Percentiles rank a stretch among this genome's conserved stretches.
phyloP scores from a whole-genome alignment of 2,888 invertebrate species.

The Dermolepida albohirtum region DNA sequence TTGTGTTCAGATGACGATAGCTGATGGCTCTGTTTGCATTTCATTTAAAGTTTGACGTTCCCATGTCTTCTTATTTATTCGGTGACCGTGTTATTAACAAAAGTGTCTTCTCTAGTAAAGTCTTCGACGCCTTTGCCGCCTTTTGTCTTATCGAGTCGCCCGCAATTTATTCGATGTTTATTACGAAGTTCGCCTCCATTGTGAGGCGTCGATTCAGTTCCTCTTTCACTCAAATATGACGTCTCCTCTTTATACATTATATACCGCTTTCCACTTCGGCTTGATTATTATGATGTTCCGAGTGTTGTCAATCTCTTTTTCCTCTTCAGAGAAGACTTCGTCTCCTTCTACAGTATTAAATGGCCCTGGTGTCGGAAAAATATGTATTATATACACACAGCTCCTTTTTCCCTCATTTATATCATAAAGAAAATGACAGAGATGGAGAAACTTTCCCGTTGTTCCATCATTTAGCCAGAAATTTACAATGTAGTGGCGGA shows the following conservation, averaged over 20 bases:
- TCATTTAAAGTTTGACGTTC: constrained; percentile 45
- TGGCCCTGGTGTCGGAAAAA: constrained; percentile 12
- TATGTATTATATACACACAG: too few species aligned
- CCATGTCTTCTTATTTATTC: constrained; percentile 48
- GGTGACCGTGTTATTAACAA: constrained; percentile 49
- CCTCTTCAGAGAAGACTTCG: constrained; percentile 2
- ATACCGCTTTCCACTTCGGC: constrained; percentile 19
- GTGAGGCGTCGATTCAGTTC: constrained; percentile 49
- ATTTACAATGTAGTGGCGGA: not conserved
- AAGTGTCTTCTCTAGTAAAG: constrained; percentile 47
- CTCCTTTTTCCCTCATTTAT: constrained; percentile 1
- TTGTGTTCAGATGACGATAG: constrained; percentile 1
- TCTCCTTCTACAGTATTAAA: constrained; percentile 19
- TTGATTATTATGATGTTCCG: constrained; percentile 37
- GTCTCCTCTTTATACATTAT: too few species aligned
- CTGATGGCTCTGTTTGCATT: constrained; percentile 44
- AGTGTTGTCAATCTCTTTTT: constrained; percentile 40
- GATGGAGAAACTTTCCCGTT: constrained; percentile 1
- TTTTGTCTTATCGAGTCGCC: constrained; percentile 44
- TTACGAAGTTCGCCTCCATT: constrained; percentile 51
- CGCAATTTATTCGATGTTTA: constrained; percentile 53
- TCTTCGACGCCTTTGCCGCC: constrained; percentile 12
- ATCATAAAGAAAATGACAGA: constrained; percentile 20
- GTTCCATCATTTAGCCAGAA: too few species aligned
- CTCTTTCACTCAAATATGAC: constrained; percentile 1